Conservation (phyloP, 2,113 vertebrate species). For the Corvus cornix region DNA sequence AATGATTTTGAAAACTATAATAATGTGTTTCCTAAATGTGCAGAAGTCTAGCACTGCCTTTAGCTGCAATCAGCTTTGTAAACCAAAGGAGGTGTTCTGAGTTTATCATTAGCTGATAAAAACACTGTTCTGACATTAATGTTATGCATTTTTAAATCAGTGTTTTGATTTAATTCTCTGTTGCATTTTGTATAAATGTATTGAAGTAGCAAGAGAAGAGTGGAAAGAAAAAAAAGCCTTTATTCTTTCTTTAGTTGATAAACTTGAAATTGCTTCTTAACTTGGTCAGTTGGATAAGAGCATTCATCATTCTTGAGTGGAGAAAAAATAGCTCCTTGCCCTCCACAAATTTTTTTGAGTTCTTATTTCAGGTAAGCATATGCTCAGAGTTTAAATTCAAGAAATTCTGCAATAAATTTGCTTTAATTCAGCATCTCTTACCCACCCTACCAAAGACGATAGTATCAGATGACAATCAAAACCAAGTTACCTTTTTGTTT, state of each 20-base stretch:
- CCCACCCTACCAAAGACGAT: background rate
- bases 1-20: conserved; percentile 63
- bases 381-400: background rate
- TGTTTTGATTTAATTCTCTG: conserved; percentile 87
- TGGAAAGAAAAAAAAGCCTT: conserved; percentile 18
- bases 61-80: conserved; percentile 66
- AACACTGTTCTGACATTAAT: conserved; percentile 82
- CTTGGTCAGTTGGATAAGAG: background rate
- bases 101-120: conserved; percentile 78
- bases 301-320: background rate
- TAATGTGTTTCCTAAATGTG: conserved; percentile 66
- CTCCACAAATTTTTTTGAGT: background rate
- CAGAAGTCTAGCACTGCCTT: conserved; percentile 53
- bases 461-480: background rate
- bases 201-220: conserved; percentile 6
- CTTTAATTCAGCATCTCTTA: background rate
- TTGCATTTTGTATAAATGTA: conserved; percentile 53
- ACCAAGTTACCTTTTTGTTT: background rate
- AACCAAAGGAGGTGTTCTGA: conserved; percentile 67
- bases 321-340: background rate
- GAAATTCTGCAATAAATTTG: conserved; percentile 3
- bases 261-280: conserved; percentile 29
- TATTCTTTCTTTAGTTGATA: conserved; percentile 24
- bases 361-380: conserved; percentile 21
- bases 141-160: conserved; percentile 84